Conservation (phyloP, 1,140 invertebrate genomes). For the Bombus sibiricus region DNA sequence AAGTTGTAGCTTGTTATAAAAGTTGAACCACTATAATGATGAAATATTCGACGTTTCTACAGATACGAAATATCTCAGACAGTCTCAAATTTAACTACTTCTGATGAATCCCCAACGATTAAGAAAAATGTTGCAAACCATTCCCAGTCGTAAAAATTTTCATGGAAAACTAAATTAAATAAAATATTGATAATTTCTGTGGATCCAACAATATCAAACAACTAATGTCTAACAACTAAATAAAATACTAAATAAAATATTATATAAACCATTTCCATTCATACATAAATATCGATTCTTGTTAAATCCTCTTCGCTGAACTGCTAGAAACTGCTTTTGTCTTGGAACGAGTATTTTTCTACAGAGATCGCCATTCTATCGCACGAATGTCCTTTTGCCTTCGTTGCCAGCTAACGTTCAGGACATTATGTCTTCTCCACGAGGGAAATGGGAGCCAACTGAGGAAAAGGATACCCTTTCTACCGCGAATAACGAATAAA, state of each 20-base stretch:
- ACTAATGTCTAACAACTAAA: background rate
- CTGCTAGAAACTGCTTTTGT: background rate
- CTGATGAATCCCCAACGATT: too few relatives aligned
- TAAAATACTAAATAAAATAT: background rate
- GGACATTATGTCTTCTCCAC: background rate
- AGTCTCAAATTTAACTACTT: too few relatives aligned
- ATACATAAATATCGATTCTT: background rate
- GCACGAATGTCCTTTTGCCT: too few relatives aligned
- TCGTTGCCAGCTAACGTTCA: background rate
- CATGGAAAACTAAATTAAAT: too few relatives aligned
- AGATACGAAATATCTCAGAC: too few relatives aligned
- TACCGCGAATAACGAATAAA: conserved; percentile 33
- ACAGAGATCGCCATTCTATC: background rate
- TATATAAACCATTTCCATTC: background rate
- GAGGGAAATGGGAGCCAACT: background rate
- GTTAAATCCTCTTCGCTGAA: background rate
- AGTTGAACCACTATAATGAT: too few relatives aligned
- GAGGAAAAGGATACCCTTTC: background rate
- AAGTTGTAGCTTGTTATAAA: too few relatives aligned
- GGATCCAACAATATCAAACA: background rate
- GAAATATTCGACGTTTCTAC: too few relatives aligned
- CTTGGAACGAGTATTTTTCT: background rate
- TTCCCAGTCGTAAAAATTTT: too few relatives aligned
- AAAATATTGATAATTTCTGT: too few relatives aligned
- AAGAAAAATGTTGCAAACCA: too few relatives aligned